Conservation (phyloP, 2,888 invertebrate species). For the Drosophila lutescens region DNA sequence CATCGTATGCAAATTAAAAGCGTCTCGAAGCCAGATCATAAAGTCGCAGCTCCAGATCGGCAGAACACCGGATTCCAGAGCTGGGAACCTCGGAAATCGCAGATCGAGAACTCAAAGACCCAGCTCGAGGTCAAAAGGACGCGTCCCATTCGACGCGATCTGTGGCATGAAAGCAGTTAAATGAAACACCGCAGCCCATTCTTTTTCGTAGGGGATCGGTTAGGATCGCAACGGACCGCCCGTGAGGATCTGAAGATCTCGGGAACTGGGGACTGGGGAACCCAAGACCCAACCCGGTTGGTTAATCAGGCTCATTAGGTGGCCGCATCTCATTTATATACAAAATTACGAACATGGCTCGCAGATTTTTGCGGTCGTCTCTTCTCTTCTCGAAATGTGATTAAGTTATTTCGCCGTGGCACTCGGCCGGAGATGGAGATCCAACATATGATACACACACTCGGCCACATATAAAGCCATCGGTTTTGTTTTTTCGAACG, state of each 20-base stretch:
- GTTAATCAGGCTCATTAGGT: constrained; percentile 84
- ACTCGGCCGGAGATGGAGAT: constrained; percentile 32
- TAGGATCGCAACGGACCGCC: constrained; percentile 15
- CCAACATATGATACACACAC: constrained; percentile 43
- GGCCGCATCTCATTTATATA: constrained; percentile 81
- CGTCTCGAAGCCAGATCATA: constrained; percentile 66
- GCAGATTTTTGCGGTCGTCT: constrained; percentile 79
- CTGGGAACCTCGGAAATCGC: constrained; percentile 1
- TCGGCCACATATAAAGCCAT: constrained; percentile 23
- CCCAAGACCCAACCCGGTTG: constrained; percentile 47
- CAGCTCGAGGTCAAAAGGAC: constrained; percentile 81
- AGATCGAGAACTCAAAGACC: neutral
- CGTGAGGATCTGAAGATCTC: constrained; percentile 9
- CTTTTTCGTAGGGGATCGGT: neutral
- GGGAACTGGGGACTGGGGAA: neutral
- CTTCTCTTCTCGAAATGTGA: constrained; percentile 69
- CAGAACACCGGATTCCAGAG: constrained; percentile 4
- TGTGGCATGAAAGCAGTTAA: constrained; percentile 79
- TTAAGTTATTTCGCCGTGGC: constrained; percentile 79
- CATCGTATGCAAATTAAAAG: constrained; percentile 80
- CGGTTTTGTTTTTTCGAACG: constrained; percentile 64
- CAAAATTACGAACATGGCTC: constrained; percentile 81
- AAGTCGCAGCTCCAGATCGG: constrained; percentile 44
- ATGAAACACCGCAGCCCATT: constrained; percentile 70
- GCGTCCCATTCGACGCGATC: constrained; percentile 81